Evolutionary conservation across 2,797 vertebrate species (phyloP), one percentile per base, ranked within the genome.

Genomic region (Helicolenus hilgendorfi): DNA sequence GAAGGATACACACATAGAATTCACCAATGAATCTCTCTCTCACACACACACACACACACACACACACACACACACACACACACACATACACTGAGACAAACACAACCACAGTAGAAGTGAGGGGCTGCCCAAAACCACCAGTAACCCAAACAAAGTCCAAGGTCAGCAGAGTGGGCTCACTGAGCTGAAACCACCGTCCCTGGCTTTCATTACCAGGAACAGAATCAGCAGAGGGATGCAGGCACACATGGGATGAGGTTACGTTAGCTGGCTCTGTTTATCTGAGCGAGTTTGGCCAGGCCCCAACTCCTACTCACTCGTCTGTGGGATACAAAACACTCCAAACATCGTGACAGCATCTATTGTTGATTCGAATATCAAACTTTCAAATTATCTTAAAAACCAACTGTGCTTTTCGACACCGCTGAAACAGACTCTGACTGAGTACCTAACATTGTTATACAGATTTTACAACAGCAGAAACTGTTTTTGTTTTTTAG

Each of bases 131-230:
- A 84, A 91, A 93, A 89, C 85, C 88, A 90, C 88, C 69, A 89
- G 86, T 59, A 91, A 93, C 87, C 86, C 88, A 95, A 95, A 95
- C 91, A 94, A 88, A 95, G 78, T 82, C 87, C 94, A 94, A 94
- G 95, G 94, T 95, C 94, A 94, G 92, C 84, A 86, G 88, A 87
- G 70, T 84, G 85, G 77, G 88, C 85, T 90, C 90, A 83, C 59
- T 85, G 89, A 90, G 86, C 90, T 81, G 91, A 89, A 91, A 92
- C 92, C 88, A 77, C 82, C 89, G 70, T 56, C 75, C 75, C 79
- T 87, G 88, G 89, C 83, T 94, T 92, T 92, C 83, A 90, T 94
- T 95, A 92, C 89, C 73, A 85, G 67, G 72, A 88, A 83, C 70
- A 92, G 83, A 88, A 87, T 86, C 87, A 77, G 87, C 68, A 67